These are phyloP conservation scores for Morone saxatilis DNA, from an alignment of 2,113 vertebrate genomes.

Conservation along the genomic window DNA sequence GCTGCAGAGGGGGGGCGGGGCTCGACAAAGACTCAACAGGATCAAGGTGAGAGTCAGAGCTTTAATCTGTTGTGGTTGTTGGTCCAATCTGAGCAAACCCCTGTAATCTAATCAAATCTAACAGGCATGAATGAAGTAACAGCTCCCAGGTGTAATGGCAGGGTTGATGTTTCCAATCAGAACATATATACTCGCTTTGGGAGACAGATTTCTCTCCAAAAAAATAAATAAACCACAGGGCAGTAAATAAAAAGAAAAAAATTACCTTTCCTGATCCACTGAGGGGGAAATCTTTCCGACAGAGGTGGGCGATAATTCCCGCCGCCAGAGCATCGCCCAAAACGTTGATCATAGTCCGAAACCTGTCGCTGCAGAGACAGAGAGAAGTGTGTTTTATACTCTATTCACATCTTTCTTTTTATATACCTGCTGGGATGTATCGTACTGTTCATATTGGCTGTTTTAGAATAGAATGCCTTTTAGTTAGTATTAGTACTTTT, in stretches of 20 bases:
- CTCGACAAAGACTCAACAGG: constrained; percentile 5
- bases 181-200: background rate
- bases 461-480: no score
- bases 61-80: constrained; percentile 34
- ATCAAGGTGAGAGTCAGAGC: constrained; percentile 1
- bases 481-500: no score
- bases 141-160: background rate
- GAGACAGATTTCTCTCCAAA: background rate
- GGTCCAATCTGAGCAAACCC: constrained; percentile 11
- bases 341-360: constrained; percentile 91
- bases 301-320: constrained; percentile 89
- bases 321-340: constrained; percentile 89
- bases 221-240: no score
- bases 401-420: no score
- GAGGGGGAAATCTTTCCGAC: constrained; percentile 86
- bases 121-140: constrained; percentile 24
- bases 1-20: background rate
- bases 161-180: background rate
- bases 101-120: constrained; percentile 1
- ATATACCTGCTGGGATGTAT: background rate
- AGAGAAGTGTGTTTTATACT: background rate
- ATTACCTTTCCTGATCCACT: constrained; percentile 60
- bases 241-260: background rate
- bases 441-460: no score
- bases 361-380: constrained; percentile 83